A percentile compares a stretch with the other conserved stretches of the same genome.
Evolutionary conservation across 2,797 vertebrate genomes (phyloP).

Genomic region (Pangasius macronema): DNA sequence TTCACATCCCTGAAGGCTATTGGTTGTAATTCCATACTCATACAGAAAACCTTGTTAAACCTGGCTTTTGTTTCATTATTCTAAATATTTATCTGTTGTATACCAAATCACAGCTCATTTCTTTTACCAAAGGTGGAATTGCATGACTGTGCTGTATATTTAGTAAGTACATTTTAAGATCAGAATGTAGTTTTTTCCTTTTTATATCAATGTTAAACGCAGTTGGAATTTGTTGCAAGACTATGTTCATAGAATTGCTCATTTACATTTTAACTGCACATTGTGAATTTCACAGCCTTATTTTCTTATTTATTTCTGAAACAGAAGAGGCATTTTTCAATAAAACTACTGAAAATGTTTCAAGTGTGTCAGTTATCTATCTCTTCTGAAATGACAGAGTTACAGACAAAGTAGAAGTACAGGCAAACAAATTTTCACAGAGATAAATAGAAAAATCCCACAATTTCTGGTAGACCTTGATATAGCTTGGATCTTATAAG

Average conservation of each 20-base stretch:
- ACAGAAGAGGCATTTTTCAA: slow-evolving; percentile 99
- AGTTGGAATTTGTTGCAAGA: slow-evolving; percentile 96
- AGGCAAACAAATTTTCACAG: not conserved
- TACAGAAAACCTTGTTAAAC: slow-evolving; percentile 66
- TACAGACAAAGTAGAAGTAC: not conserved
- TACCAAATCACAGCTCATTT: slow-evolving; percentile 84
- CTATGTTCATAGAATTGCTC: slow-evolving; percentile 96
- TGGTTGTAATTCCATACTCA: slow-evolving; percentile 55
- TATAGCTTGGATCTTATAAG: not conserved
- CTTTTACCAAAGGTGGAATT: slow-evolving; percentile 91
- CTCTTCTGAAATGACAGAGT: not conserved
- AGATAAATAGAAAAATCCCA: not conserved
- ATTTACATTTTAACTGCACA: slow-evolving; percentile 98
- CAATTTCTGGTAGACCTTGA: no score
- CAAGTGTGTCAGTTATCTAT: slow-evolving; percentile 50
- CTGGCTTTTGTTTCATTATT: slow-evolving; percentile 77
- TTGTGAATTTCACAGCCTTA: slow-evolving; percentile 99
- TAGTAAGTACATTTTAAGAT: slow-evolving; percentile 86
- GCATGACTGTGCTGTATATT: slow-evolving; percentile 99
- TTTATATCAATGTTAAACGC: slow-evolving; percentile 83
- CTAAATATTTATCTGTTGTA: slow-evolving; percentile 82
- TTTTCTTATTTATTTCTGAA: slow-evolving; percentile 99
- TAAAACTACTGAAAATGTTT: slow-evolving; percentile 99
- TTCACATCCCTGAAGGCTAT: slow-evolving; percentile 50
- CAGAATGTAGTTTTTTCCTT: slow-evolving; percentile 85